phyloP scores from a whole-genome alignment of 2,888 invertebrate species.

The Oxyscelio sp. region DNA sequence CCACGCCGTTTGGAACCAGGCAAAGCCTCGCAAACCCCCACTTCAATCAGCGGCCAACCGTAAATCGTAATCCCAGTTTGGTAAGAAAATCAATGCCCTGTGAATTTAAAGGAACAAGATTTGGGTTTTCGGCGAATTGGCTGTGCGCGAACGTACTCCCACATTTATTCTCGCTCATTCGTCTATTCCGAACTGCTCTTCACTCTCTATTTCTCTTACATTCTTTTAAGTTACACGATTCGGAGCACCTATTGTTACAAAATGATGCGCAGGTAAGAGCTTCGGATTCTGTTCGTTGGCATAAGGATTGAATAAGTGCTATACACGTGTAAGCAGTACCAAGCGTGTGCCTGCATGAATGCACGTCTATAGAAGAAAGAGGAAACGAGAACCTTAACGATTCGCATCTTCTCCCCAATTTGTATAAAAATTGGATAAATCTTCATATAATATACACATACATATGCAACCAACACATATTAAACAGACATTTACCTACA shows the following conservation, averaged over 20 bases:
- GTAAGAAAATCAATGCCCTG: slow-evolving; percentile 23
- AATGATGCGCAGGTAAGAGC: slow-evolving; percentile 84
- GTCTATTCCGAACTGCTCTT: slow-evolving; percentile 40
- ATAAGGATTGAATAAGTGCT: slow-evolving; percentile 71
- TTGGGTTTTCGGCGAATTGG: slow-evolving; percentile 54
- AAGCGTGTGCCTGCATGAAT: slow-evolving; percentile 67
- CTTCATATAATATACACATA: no score
- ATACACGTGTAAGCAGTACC: slow-evolving; percentile 70
- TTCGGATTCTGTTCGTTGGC: slow-evolving; percentile 70
- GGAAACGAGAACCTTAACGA: slow-evolving; percentile 75
- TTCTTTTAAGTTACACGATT: slow-evolving; percentile 72
- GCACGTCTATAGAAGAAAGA: slow-evolving; percentile 66
- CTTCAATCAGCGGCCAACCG: background rate
- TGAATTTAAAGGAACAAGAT: slow-evolving; percentile 38
- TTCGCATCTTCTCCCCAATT: slow-evolving; percentile 57
- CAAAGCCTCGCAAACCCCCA: background rate
- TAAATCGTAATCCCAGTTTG: slow-evolving; percentile 4
- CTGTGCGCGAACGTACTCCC: slow-evolving; percentile 4
- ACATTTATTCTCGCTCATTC: slow-evolving; percentile 51
- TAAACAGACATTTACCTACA: no score
- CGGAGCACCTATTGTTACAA: slow-evolving; percentile 80
- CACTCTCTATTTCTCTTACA: slow-evolving; percentile 64
- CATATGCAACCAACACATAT: no score
- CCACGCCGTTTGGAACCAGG: no score
- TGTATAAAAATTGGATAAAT: no score